These are phyloP conservation scores for Acronicta alni DNA, from an alignment of 2,888 invertebrate genomes.

Conservation along the genomic window DNA sequence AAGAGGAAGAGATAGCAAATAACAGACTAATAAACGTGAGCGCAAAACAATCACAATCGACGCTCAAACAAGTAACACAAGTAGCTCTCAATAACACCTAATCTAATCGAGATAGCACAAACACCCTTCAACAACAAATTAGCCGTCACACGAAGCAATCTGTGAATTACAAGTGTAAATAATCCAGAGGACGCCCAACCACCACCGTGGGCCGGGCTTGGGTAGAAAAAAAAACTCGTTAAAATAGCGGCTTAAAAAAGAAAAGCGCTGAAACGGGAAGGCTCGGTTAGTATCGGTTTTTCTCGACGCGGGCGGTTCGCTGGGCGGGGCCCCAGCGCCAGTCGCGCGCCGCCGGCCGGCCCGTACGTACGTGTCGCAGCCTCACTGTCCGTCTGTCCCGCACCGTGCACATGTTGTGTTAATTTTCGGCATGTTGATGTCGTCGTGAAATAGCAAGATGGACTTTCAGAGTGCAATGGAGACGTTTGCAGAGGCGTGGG, in stretches of 20 bases:
- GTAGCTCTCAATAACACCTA: conserved; percentile 65
- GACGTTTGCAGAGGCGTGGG: conserved; percentile 99
- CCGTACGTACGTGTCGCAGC: conserved; percentile 80
- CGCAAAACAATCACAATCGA: conserved; percentile 55
- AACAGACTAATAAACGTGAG: conserved; percentile 30
- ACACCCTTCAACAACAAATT: conserved; percentile 79
- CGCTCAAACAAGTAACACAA: conserved; percentile 63
- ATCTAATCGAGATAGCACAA: conserved; percentile 72
- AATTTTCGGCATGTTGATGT: conserved; percentile 87
- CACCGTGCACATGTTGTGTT: conserved; percentile 80
- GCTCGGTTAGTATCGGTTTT: conserved; percentile 88
- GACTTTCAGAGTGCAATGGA: conserved; percentile 99
- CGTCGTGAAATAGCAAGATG: conserved; percentile 91
- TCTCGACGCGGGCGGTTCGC: conserved; percentile 85
- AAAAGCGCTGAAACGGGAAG: conserved; percentile 89
- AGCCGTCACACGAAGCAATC: conserved; percentile 77
- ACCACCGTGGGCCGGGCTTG: conserved; percentile 86
- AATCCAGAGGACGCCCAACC: conserved; percentile 87
- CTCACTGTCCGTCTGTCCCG: conserved; percentile 60
- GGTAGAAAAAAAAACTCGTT: conserved; percentile 83
- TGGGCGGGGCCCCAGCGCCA: conserved; percentile 85
- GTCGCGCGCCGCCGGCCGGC: conserved; percentile 91
- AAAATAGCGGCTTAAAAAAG: conserved; percentile 89
- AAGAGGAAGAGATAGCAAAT: conserved; percentile 33
- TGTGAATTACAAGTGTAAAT: conserved; percentile 89